Evolutionary conservation across 2,797 vertebrate genomes (phyloP).

Genomic region (Chanos chanos): DNA sequence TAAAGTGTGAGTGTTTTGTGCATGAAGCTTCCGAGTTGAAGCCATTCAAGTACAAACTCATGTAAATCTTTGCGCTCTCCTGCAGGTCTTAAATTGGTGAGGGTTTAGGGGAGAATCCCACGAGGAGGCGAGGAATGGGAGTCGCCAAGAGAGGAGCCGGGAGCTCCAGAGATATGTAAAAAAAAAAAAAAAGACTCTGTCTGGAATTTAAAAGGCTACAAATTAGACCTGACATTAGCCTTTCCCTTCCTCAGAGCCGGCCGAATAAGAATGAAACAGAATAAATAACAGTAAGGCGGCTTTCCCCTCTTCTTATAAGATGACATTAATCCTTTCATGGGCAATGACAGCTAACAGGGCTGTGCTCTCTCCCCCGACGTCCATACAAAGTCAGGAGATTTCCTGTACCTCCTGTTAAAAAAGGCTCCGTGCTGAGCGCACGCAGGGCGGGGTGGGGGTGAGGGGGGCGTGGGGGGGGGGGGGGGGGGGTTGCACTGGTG

Average conservation of each 20-base stretch:
- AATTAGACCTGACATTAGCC: slow-evolving; percentile 98
- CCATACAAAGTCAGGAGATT: slow-evolving; percentile 92
- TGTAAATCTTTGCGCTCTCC: slow-evolving; percentile 92
- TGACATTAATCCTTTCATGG: slow-evolving; percentile 99
- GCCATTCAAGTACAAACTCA: slow-evolving; percentile 95
- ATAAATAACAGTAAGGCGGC: slow-evolving; percentile 99
- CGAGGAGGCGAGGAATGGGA: slow-evolving; percentile 83
- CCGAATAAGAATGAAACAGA: slow-evolving; percentile 96
- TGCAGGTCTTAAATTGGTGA: slow-evolving; percentile 98
- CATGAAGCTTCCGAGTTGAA: slow-evolving; percentile 90
- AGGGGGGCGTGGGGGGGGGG: too few species aligned
- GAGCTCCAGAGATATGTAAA: slow-evolving; percentile 99
- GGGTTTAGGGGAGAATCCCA: slow-evolving; percentile 95
- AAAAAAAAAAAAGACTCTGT: slow-evolving; percentile 98
- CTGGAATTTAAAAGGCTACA: slow-evolving; percentile 99
- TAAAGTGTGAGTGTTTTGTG: slow-evolving; percentile 97
- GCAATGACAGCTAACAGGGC: slow-evolving; percentile 97
- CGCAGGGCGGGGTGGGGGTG: too few species aligned
- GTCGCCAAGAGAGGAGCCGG: slow-evolving; percentile 80
- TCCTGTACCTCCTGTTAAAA: slow-evolving; percentile 78
- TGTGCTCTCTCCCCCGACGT: slow-evolving; percentile 92
- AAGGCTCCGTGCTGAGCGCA: too few species aligned
- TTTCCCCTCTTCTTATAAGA: slow-evolving; percentile 95
- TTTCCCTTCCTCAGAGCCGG: slow-evolving; percentile 80
- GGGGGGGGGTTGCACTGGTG: too few species aligned